Percentiles rank a stretch among this genome's conserved stretches.
Evolutionary conservation across 37 sponge, comb jelly and placozoan genomes (phyloP).

Genomic region (Oscarella lobularis): DNA sequence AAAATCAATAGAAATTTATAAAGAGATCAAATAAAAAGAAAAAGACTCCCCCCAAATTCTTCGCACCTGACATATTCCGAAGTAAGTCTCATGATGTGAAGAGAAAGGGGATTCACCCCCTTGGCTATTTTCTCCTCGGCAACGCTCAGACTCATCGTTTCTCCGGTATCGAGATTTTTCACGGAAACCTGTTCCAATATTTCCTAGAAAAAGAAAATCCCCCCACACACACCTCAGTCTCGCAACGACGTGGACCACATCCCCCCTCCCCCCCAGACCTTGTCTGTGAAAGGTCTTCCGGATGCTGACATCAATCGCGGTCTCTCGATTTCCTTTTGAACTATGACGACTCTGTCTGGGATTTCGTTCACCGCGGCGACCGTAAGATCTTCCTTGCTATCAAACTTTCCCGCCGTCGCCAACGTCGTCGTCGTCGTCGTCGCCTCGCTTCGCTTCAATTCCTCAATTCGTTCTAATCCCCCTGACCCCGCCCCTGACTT

Average conservation of each 20-base stretch:
- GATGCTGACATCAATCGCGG: conserved; percentile 23
- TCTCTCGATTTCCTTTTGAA: conserved; percentile 10
- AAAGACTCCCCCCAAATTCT: neutral
- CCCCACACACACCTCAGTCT: conserved; percentile 11
- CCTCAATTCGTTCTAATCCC: too few species aligned
- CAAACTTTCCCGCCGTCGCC: too few species aligned
- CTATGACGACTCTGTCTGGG: neutral
- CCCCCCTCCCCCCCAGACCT: too few species aligned
- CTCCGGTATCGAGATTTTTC: conserved; percentile 80
- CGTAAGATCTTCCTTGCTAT: neutral
- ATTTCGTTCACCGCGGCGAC: neutral
- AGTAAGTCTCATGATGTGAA: conserved; percentile 23
- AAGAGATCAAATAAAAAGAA: neutral
- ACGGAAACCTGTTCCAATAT: conserved; percentile 52
- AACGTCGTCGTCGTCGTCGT: too few species aligned
- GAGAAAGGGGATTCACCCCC: conserved; percentile 26
- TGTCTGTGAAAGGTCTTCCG: neutral
- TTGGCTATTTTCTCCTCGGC: conserved; percentile 60
- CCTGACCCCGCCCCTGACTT: too few species aligned
- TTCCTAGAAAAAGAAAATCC: conserved; percentile 28
- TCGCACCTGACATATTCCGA: conserved; percentile 19
- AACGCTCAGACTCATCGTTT: conserved; percentile 46
- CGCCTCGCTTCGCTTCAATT: too few species aligned
- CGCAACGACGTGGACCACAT: too few species aligned
- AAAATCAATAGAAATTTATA: neutral